These are phyloP conservation scores for Malachius bipustulatus DNA, from an alignment of 2,888 invertebrate genomes.

Conservation along the genomic window DNA sequence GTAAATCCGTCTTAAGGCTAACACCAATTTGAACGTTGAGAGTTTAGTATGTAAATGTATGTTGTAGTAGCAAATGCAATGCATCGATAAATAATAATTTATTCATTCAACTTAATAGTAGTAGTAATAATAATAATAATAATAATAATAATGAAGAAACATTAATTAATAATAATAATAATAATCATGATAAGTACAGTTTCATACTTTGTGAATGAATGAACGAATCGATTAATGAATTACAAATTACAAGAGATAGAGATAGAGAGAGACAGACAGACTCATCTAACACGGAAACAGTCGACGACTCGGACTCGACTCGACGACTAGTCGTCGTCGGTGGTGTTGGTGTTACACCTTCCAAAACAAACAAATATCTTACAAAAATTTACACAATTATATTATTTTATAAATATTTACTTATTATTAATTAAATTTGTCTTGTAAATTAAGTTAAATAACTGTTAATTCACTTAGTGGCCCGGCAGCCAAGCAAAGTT, in stretches of 20 bases:
- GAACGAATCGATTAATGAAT: too few relatives aligned
- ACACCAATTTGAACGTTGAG: constrained; percentile 26
- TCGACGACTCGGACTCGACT: constrained; percentile 30
- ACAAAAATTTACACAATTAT: constrained; percentile 41
- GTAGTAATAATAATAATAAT: too few relatives aligned
- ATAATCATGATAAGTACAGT: constrained; percentile 27
- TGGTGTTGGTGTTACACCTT: constrained; percentile 20
- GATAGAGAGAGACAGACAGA: constrained; percentile 19
- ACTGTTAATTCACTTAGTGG: constrained; percentile 35
- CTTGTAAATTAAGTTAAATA: constrained; percentile 33
- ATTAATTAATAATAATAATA: too few relatives aligned
- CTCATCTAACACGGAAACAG: constrained; percentile 30
- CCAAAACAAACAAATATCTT: constrained; percentile 35
- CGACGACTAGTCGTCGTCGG: constrained; percentile 24
- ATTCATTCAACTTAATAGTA: too few relatives aligned
- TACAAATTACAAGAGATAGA: too few relatives aligned
- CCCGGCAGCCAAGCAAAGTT: constrained; percentile 36
- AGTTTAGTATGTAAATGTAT: constrained; percentile 10
- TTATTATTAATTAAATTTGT: constrained; percentile 32
- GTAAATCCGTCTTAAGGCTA: too few relatives aligned
- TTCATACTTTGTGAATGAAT: constrained; percentile 36
- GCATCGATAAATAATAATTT: constrained; percentile 9
- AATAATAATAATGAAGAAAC: too few relatives aligned
- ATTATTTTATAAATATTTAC: constrained; percentile 37
- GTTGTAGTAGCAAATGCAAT: constrained; percentile 11